These are phyloP conservation scores for Spisula solida DNA, from an alignment of 2,888 invertebrate genomes.

Conservation along the genomic window DNA sequence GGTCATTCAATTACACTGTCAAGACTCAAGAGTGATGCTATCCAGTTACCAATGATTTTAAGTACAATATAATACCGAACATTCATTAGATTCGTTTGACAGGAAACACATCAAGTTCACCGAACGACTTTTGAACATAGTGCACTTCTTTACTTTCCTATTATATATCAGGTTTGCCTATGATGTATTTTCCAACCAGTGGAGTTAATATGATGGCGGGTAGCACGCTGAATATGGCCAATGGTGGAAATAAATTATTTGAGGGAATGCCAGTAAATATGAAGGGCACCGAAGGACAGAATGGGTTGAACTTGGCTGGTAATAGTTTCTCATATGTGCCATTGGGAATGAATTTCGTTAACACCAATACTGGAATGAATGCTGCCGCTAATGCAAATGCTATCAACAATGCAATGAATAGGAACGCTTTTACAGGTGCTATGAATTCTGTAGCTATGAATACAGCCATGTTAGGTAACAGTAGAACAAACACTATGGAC, in stretches of 20 bases:
- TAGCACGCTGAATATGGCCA: slow-evolving; percentile 2
- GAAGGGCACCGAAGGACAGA: not conserved
- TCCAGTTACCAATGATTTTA: no score
- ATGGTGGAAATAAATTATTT: not conserved
- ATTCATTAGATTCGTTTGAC: no score
- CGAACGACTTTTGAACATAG: no score
- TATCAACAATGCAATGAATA: not conserved
- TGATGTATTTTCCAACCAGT: slow-evolving; percentile 9
- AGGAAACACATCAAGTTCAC: no score
- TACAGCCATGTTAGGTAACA: not conserved
- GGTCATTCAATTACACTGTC: no score
- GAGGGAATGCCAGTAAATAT: not conserved
- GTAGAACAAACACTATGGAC: not conserved
- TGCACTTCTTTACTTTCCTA: not conserved
- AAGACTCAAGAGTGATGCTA: no score
- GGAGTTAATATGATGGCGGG: not conserved
- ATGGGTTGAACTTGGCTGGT: not conserved
- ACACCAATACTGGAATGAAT: slow-evolving; percentile 20
- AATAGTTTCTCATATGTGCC: not conserved
- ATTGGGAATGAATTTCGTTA: slow-evolving; percentile 16
- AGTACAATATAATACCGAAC: no score
- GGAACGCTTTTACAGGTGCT: not conserved
- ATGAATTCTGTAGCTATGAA: slow-evolving; percentile 29
- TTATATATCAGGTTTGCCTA: slow-evolving; percentile 16
- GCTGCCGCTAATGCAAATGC: slow-evolving; percentile 25